These are phyloP conservation scores for Arctopsyche grandis DNA, from an alignment of 1,140 invertebrate species.

Conservation along the genomic window DNA sequence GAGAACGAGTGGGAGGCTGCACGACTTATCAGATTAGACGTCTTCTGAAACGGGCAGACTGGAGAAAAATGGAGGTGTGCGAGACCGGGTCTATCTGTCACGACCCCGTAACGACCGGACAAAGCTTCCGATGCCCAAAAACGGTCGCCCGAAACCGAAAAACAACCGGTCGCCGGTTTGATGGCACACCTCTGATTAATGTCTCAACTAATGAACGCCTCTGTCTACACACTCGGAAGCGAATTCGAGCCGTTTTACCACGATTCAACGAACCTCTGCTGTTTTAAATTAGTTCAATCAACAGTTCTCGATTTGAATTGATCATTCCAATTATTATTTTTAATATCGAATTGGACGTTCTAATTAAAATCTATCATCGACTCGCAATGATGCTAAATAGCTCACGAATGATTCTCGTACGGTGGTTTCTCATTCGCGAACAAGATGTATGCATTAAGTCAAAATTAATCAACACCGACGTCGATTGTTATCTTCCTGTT, in stretches of 20 bases:
- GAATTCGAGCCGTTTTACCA: neutral
- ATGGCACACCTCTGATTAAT: conserved; percentile 26
- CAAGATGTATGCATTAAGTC: conserved; percentile 1
- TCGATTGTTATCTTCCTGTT: conserved; percentile 30
- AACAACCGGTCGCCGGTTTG: conserved; percentile 12
- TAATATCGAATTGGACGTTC: conserved; percentile 1
- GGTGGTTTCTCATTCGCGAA: neutral
- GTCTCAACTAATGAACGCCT: conserved; percentile 26
- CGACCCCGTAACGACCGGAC: conserved; percentile 23
- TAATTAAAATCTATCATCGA: conserved; percentile 1
- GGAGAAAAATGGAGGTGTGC: neutral
- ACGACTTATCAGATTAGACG: conserved; percentile 20
- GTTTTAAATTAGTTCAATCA: neutral
- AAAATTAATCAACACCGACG: conserved; percentile 8
- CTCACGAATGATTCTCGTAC: neutral
- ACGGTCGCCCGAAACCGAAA: conserved; percentile 27
- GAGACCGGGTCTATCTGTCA: conserved; percentile 18
- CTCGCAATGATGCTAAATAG: neutral
- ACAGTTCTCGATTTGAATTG: neutral
- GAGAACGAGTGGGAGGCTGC: neutral
- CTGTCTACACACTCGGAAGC: conserved; percentile 8
- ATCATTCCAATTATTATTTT: neutral
- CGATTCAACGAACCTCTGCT: neutral
- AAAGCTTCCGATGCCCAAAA: conserved; percentile 44
- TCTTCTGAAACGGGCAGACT: neutral